Base-by-base conservation (phyloP, 2,888 invertebrate genomes). In the Oeneis ivallda region DNA sequence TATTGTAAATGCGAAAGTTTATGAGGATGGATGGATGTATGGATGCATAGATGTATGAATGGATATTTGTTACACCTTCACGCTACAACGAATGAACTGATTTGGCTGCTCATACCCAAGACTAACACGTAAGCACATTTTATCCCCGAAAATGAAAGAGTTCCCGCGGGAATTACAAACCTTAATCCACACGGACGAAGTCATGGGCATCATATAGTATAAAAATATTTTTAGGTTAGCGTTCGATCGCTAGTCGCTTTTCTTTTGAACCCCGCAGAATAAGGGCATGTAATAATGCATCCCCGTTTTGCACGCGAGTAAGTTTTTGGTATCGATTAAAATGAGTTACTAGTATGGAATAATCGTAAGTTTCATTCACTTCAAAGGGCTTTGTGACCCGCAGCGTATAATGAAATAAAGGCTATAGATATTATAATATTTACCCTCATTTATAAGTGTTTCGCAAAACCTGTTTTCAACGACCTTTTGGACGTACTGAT, bases 251-350 rank as follows among this genome's bases (percentile, higher is more conserved):
- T 68, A 13, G 4, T 47, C 47, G 68, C 63, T 70, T 76, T 15
- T 76, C 13, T 67, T 70, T 81, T 79, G 57, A 3, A 69, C 78
- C 76, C 68, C 37, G 68, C 54, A 19, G 65, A 75, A 71, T 68
- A 77, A 77, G 77, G 79, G 76, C 76, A 74, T 76, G 80, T 80
- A 77, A 85, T 85, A 85, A 83, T 85, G 82, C 83, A 85, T 77
- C 76, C 79, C 81, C 76, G 79, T 83, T 84, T 85, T 76, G 76
- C 84, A 82, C 85, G 81, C 84, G 86, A 85, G 72, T 76, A 72
- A 74, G 68, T 81, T 75, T 77, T 75, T 76, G 78, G 75, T 79
- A 79, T 81, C 79, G 80, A 87, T 88, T 85, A 86, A 84, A 86
- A 84, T 86, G 81, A 82, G 85, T 80, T 80, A 84, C 84, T 78